Evolutionary conservation across 2,888 invertebrate species (phyloP), one percentile per base, ranked within the genome.

Genomic region (Limnephilus lunatus): DNA sequence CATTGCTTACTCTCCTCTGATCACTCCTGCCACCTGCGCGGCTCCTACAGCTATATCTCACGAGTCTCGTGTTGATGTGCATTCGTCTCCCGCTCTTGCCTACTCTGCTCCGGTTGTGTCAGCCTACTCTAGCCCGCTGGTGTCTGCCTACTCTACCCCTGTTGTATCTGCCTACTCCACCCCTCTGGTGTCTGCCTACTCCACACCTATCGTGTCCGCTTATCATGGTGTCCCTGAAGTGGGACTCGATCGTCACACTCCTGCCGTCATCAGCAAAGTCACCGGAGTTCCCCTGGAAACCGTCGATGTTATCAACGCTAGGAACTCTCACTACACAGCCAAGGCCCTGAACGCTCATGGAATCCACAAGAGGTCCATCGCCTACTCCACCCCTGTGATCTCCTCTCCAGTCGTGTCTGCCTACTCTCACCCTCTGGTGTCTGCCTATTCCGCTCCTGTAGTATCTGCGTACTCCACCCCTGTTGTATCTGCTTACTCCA

Each of bases 231-330:
- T 95, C 25, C 94, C 94, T 48, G 81, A 35, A 95, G 93, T 87
- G 96, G 96, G 96, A 94, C 96, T 96, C 94, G 96, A 95, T 81
- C 94, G 95, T 93, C 95, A 96, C 94, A 95, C 95, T 94, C 95
- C 96, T 81, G 96, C 96, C 39, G 91, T 95, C 93, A 95, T 96
- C 94, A 95, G 96, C 95, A 96, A 96, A 94, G 95, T 95, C 83
- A 95, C 95, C 94, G 96, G 96, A 94, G 95, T 96, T 93, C 96
- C 96, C 35, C 95, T 96, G 91, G 96, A 96, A 94, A 96, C 96
- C 94, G 95, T 96, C 19, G 96, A 96, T 93, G 96, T 96, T 94
- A 95, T 96, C 95, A 95, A 95, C 94, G 95, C 96, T 88, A 96
- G 96, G 93, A 95, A 95, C 93, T 94, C 96, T 94, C 96, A 96